Base-by-base conservation (phyloP, 2,113 vertebrate species). In the Mesembrinibis cayennensis region DNA sequence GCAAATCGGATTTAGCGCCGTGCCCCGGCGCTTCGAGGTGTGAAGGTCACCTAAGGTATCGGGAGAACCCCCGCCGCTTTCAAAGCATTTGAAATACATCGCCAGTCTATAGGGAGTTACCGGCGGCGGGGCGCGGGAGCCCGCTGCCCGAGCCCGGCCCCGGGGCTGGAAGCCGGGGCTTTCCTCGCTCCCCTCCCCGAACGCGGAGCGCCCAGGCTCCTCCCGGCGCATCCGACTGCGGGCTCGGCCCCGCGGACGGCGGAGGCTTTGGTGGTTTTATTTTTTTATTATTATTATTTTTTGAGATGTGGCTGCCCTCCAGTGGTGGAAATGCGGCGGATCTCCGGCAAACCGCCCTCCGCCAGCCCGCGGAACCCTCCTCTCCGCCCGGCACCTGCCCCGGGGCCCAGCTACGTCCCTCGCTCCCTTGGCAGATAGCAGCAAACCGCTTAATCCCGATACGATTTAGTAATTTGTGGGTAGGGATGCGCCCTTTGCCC, bases 301-400 rank as follows among this genome's bases (percentile, higher is more conserved):
- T 96, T 97, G 96, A 96, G 98, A 98, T 97, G 96, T 98, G 98
- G 96, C 98, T 98, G 98, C 98, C 98, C 98, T 97, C 98, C 97
- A 97, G 98, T 98, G 98, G 98, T 88, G 25, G 70, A 98, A 97
- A 86, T 65, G 93, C 90, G 65, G 90, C 65, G 50, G 62, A 94
- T 89, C 96, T 26, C 78, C 45, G 74, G 40, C 78, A 47, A 87
- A 47, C 8, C 59, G 4, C 42, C 47, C 49, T 12, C 9, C 13
- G 26, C 17, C n/a, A 3, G 22, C 44, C 29, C 63, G 4, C 69
- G 63, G 52, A 19, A 19, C 12, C 15, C 6, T 12, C 36, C 36
- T 23, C 44, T 27, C 23, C 15, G 11, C 34, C 26, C 36, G 58
- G 38, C 95, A 90, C 92, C 91, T 92, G 94, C 40, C 66, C 73